Conservation (phyloP, 2,888 invertebrate genomes). For the Malthinus flaveolus region DNA sequence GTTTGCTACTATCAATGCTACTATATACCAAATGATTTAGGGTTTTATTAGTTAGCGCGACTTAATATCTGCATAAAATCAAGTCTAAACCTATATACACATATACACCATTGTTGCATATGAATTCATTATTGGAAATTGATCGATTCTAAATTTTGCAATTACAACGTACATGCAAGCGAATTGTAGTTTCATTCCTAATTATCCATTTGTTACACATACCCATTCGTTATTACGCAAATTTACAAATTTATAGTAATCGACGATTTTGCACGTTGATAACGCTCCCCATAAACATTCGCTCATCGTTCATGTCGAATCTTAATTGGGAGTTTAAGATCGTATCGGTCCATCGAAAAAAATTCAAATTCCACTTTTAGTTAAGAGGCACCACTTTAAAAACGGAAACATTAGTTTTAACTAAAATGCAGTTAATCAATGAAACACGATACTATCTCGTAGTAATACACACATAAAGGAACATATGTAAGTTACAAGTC, state of each 20-base stretch:
- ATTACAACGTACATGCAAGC: slow-evolving; percentile 8
- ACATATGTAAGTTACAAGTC: slow-evolving; percentile 52
- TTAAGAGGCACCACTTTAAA: neutral
- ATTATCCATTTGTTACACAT: slow-evolving; percentile 4
- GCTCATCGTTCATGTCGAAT: slow-evolving; percentile 1
- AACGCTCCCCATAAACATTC: too few species aligned
- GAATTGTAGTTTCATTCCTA: neutral
- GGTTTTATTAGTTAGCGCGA: slow-evolving; percentile 13
- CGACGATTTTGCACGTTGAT: neutral
- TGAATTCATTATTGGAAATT: slow-evolving; percentile 8
- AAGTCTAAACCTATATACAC: slow-evolving; percentile 13
- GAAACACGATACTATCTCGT: slow-evolving; percentile 47
- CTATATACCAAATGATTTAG: slow-evolving; percentile 28
- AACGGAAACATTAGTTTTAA: slow-evolving; percentile 4
- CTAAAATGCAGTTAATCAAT: slow-evolving; percentile 44
- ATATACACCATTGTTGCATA: slow-evolving; percentile 11
- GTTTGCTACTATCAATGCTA: slow-evolving; percentile 26
- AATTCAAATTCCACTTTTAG: neutral
- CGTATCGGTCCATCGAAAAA: neutral
- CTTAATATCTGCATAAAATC: slow-evolving; percentile 21
- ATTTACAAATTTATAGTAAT: slow-evolving; percentile 1
- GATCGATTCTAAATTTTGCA: slow-evolving; percentile 16
- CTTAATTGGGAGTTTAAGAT: neutral
- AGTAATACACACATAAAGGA: slow-evolving; percentile 50
- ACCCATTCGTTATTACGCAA: neutral